These are phyloP conservation scores for Chironomus tepperi DNA, from an alignment of 1,140 invertebrate species.

Conservation along the genomic window DNA sequence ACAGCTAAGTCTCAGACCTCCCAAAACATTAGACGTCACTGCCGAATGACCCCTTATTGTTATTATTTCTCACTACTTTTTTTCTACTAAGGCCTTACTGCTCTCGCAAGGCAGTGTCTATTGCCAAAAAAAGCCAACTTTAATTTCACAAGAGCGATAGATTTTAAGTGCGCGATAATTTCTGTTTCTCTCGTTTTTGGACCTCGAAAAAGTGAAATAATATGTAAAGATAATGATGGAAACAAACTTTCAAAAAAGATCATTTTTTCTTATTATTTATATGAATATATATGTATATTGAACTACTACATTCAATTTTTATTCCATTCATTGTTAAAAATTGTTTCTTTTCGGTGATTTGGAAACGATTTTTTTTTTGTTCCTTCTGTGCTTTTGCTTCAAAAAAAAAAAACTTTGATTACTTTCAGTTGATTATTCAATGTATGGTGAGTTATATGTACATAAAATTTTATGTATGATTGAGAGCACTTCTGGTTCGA, in stretches of 20 bases:
- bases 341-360: constrained; percentile 13
- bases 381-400: too few species aligned
- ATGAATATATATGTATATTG: neutral
- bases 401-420: neutral
- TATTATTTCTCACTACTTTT: neutral
- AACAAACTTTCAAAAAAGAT: constrained; percentile 22
- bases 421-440: constrained; percentile 16
- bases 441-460: neutral
- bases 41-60: neutral
- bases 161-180: constrained; percentile 18
- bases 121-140: neutral
- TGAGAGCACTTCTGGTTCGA: neutral
- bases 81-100: too few species aligned
- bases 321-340: neutral
- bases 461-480: neutral
- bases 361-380: neutral
- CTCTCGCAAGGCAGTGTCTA: neutral
- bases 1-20: too few species aligned
- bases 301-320: constrained; percentile 1
- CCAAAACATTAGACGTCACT: too few species aligned
- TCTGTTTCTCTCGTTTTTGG: neutral
- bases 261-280: neutral
- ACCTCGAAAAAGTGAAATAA: constrained; percentile 13
- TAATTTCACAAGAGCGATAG: neutral
- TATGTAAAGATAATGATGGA: constrained; percentile 11